Base-by-base conservation (phyloP, 2,113 vertebrate species). In the Lasiurus cinereus region DNA sequence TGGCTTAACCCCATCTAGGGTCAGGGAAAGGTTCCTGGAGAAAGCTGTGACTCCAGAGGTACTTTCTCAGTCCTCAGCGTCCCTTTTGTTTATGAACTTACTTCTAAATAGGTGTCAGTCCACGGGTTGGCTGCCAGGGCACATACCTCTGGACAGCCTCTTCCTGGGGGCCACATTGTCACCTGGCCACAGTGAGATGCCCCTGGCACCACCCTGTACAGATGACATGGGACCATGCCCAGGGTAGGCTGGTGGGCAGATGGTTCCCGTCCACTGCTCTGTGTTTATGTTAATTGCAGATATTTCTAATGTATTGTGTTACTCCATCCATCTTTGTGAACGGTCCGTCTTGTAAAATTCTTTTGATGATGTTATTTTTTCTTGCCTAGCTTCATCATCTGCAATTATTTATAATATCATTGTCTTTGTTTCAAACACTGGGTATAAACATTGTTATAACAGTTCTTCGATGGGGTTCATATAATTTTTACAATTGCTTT, bases 321-420 rank as follows among this genome's bases (percentile, higher is more conserved):
- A 98, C 98, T 97, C 96, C 97, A 98, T 96, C 97, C 96, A 97
- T 97, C 97, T 98, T 95, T 46, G 89, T 87, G 94, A 98, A 96
- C 33, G 80, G 94, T 46, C 94, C 22, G 66, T 93, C 98, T 98
- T 98, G 97, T 98, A 98, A 98, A 98, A 97, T 95, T 97, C 92
- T 97, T 98, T 97, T 97, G 98, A 98, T 98, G 96, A 96, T 93
- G 85, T 96, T 98, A 96, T 97, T 98, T 98, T 98, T 96, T 97
- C 96, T 92, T 86, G 78, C 79, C 85, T 97, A 98, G 98, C 98
- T 96, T 93, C 80, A 87, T 95, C 98, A 98, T 97, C 97, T 98
- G 97, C 92, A 96, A 98, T 98, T 97, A 98, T 98, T 98, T 98
- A 98, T 97, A 97, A 96, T 97, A 94, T 97, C 96, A 97, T 94